These are phyloP conservation scores for Erythrolamprus reginae DNA, from an alignment of 2,113 vertebrate genomes.

Conservation along the genomic window DNA sequence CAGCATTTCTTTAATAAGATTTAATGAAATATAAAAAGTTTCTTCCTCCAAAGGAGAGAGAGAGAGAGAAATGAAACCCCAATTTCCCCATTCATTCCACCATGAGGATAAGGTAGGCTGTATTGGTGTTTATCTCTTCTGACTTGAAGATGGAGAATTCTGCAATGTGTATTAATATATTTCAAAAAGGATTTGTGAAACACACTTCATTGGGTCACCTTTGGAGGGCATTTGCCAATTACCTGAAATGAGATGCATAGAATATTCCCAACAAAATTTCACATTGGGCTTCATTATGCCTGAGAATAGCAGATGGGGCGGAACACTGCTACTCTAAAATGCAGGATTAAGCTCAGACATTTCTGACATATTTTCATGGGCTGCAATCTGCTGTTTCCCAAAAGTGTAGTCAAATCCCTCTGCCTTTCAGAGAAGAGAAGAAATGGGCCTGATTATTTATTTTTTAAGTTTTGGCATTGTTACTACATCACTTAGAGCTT, in stretches of 20 bases:
- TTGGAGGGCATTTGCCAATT: slow-evolving; percentile 26
- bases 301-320: background rate
- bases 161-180: slow-evolving; percentile 11
- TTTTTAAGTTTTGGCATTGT: background rate
- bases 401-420: background rate
- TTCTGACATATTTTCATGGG: background rate
- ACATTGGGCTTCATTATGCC: slow-evolving; percentile 12
- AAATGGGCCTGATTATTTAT: background rate
- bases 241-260: background rate
- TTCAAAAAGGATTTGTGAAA: background rate
- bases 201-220: slow-evolving; percentile 15
- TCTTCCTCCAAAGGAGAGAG: background rate
- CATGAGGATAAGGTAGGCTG: slow-evolving; percentile 12
- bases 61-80: background rate
- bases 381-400: background rate
- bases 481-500: background rate
- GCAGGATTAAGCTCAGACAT: slow-evolving; percentile 21
- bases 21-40: background rate
- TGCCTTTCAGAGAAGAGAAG: background rate
- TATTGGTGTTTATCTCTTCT: slow-evolving; percentile 7
- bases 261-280: slow-evolving; percentile 4
- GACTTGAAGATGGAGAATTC: background rate
- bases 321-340: slow-evolving; percentile 22
- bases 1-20: background rate
- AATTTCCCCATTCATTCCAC: background rate